Percentiles rank a stretch among this genome's conserved stretches.
Conservation (phyloP, 2,888 invertebrate genomes). For the Watsonalla binaria region DNA sequence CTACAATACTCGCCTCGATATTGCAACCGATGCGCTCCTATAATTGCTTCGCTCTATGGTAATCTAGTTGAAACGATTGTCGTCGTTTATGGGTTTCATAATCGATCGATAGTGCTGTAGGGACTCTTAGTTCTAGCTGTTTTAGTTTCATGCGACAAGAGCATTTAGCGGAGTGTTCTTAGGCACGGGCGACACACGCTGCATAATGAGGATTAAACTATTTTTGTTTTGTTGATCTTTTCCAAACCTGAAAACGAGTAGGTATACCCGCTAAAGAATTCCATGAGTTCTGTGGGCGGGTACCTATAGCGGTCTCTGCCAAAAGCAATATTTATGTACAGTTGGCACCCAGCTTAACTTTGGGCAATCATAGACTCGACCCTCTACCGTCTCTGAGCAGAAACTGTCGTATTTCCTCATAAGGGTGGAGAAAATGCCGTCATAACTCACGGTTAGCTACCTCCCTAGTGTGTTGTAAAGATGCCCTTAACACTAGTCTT, state of each 20-base stretch:
- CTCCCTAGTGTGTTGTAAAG: conserved; percentile 74
- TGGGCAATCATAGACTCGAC: conserved; percentile 62
- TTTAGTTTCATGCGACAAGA: conserved; percentile 28
- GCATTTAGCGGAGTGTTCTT: conserved; percentile 28
- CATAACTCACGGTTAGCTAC: conserved; percentile 72
- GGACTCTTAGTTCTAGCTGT: conserved; percentile 11
- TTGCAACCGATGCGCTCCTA: conserved; percentile 41
- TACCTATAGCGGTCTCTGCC: conserved; percentile 3
- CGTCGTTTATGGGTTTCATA: conserved; percentile 9
- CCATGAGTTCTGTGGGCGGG: not conserved
- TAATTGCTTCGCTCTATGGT: conserved; percentile 42
- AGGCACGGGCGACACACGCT: conserved; percentile 35
- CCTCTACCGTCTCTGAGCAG: conserved; percentile 49
- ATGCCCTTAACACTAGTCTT: conserved; percentile 77
- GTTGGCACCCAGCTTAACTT: conserved; percentile 48
- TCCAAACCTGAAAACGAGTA: conserved; percentile 5
- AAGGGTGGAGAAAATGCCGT: conserved; percentile 72
- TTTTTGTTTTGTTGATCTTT: conserved; percentile 1
- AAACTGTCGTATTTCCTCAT: conserved; percentile 77
- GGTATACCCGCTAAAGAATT: not conserved
- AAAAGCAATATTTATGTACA: conserved; percentile 12
- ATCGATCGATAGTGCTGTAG: not conserved
- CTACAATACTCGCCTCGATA: conserved; percentile 50
- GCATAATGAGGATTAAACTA: conserved; percentile 34
- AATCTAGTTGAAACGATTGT: conserved; percentile 15